phyloP scores from a whole-genome alignment of 2,797 vertebrate genomes.

The Sebastes cheni region DNA sequence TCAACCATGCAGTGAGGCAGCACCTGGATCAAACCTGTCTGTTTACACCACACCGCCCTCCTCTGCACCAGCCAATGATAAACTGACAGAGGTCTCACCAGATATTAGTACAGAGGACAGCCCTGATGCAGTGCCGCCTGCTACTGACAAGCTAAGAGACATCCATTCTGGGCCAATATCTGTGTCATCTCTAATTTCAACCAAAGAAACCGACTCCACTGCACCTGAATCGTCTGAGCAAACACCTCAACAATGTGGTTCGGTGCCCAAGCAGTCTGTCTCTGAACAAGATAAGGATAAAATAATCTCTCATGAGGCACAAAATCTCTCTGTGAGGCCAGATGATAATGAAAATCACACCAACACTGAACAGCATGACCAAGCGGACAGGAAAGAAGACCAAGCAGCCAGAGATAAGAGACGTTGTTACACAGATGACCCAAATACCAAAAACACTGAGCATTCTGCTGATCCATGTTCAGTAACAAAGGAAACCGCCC shows the following conservation, averaged over 20 bases:
- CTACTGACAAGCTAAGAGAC: rapidly evolving
- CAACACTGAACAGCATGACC: neutral
- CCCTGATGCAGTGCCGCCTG: rapidly evolving
- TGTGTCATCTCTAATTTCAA: neutral
- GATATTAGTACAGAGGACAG: rapidly evolving
- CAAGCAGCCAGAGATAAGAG: neutral
- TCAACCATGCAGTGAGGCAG: neutral
- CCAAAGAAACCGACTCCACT: neutral
- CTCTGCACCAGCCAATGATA: neutral
- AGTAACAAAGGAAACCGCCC: neutral
- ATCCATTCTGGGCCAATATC: rapidly evolving
- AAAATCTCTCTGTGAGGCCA: neutral
- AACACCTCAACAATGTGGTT: neutral
- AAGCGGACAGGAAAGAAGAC: neutral
- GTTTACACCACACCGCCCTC: neutral
- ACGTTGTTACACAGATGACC: neutral
- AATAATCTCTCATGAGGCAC: neutral
- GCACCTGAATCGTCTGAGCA: neutral
- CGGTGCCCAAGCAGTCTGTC: rapidly evolving
- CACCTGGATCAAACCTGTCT: neutral
- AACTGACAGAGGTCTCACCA: neutral
- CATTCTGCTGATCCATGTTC: neutral
- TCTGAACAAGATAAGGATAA: neutral
- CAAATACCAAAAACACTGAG: rapidly evolving
- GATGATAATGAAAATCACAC: neutral